Base-by-base conservation (phyloP, 2,113 vertebrate species). In the Oryzias melastigma region DNA sequence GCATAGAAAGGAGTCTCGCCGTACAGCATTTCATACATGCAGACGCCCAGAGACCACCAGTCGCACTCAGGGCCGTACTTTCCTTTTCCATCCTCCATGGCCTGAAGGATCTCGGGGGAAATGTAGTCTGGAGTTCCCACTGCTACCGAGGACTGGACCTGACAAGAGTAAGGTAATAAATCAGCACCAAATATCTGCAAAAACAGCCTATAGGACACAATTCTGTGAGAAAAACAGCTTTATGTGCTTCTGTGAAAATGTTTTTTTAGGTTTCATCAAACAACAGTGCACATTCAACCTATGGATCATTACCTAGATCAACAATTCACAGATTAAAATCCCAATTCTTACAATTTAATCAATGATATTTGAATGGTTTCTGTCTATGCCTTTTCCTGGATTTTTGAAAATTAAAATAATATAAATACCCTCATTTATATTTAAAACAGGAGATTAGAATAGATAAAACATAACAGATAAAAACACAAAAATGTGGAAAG, bases 1-100 rank as follows among this genome's bases (percentile, higher is more conserved):
- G 97, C 97, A 77, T 99, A 98, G 92, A 99, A 99, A 19, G 97
- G 97, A 1, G 97, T 98, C 90, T 99, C 97, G 76, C 97, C 97
- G 22, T 97, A 99, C 67, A 99, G 94, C 97, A 99, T 99, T 84
- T 99, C 97, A 68, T 99, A 99, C 96, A 99, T 98, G 91, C 97
- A 99, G 82, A 99, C 97, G 5, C 97, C 97, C 53, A 99, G 89
- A 65, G 97, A 99, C 97, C 97, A 99, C 97, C 97, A 99, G 93
- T 99, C 97, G 72, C 97, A 98, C 85, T 99, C 97, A 0, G 96
- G 96, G 4, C 97, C 97, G 3, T 98, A 99, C 87, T 96, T 96
- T 70, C 96, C 97, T 88, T 98, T 98, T 59, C 97, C 97, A 25
- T 99, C 97, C 90, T 99, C 97, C 97, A 99, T 99, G 19, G 97